Conservation (phyloP, 2,888 invertebrate species). For the Pantelozetes paolii region DNA sequence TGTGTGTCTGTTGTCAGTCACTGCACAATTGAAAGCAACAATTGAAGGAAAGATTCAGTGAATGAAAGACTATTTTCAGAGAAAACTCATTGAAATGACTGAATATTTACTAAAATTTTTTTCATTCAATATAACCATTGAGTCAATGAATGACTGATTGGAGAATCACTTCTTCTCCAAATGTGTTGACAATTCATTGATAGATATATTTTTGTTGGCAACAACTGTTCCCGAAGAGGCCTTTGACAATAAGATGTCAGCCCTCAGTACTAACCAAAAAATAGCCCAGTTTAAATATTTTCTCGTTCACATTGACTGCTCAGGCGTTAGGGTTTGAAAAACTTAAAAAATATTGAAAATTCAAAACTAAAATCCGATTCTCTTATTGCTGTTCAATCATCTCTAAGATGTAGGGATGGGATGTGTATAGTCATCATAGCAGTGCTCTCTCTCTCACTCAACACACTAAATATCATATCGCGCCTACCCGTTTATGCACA, state of each 20-base stretch:
- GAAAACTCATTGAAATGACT: too few species aligned
- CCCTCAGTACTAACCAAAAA: neutral
- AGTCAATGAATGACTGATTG: neutral
- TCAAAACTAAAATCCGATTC: too few species aligned
- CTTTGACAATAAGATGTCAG: neutral
- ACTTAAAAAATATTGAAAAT: too few species aligned
- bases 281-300: neutral
- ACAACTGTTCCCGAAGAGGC: neutral
- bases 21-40: neutral
- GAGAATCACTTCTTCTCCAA: slow-evolving; percentile 10
- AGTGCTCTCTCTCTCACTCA: neutral
- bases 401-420: neutral
- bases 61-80: neutral
- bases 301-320: neutral
- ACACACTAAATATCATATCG: slow-evolving; percentile 1
- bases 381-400: slow-evolving; percentile 1
- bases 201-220: neutral
- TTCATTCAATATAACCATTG: neutral
- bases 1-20: neutral
- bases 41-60: neutral
- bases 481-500: slow-evolving; percentile 17
- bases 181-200: slow-evolving; percentile 19
- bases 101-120: too few species aligned
- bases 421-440: neutral
- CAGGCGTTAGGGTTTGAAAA: neutral